phyloP scores from a whole-genome alignment of 2,113 vertebrate genomes.

The Catharus minimus region DNA sequence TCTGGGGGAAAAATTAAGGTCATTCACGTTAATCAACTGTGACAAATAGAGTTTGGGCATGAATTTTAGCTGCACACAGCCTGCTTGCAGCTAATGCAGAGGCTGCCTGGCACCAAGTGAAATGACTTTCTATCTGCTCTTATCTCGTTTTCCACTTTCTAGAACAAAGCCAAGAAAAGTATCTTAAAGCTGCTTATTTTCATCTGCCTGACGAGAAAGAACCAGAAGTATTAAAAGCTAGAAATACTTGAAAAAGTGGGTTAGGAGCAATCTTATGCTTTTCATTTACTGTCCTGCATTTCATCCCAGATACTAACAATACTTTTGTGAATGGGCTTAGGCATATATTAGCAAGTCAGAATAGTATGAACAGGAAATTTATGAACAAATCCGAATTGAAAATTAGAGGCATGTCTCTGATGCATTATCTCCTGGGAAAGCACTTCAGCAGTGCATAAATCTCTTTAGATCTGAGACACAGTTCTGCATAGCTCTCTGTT shows the following conservation, averaged over 20 bases:
- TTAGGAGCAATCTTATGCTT: neutral
- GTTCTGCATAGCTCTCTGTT: neutral
- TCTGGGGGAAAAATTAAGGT: neutral
- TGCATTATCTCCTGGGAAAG: neutral
- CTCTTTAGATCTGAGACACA: rapidly evolving
- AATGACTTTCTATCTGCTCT: neutral
- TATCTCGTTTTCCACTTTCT: neutral
- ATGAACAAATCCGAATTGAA: neutral
- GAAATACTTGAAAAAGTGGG: neutral
- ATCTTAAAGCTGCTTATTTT: neutral
- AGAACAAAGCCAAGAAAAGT: neutral
- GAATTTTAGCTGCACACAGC: neutral
- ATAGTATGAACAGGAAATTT: neutral
- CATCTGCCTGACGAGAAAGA: neutral
- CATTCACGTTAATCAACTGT: neutral
- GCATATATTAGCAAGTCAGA: neutral
- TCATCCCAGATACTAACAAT: neutral
- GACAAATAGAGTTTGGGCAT: neutral
- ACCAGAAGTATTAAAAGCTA: neutral
- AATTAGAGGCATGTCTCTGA: neutral
- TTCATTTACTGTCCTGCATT: neutral
- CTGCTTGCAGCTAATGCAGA: neutral
- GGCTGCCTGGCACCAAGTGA: neutral
- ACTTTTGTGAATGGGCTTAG: neutral
- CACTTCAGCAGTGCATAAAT: neutral